A percentile compares a stretch with the other conserved stretches of the same genome.
phyloP scores from a whole-genome alignment of 2,113 vertebrate genomes.

The Dipodomys stephensi region DNA sequence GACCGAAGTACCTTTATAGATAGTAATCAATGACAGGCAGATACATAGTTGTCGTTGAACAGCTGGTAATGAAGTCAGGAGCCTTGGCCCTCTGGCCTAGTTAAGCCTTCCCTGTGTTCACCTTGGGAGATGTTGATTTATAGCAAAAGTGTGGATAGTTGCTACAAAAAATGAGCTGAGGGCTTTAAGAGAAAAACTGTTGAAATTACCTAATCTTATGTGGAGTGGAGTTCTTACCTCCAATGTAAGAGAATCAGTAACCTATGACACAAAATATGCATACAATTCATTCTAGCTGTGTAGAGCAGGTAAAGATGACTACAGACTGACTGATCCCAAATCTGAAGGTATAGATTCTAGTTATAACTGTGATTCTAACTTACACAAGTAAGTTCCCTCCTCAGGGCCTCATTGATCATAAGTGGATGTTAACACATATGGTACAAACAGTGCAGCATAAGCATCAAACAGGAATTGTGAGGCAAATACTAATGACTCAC shows the following conservation, averaged over 20 bases:
- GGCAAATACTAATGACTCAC: too few relatives aligned
- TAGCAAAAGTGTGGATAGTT: not conserved
- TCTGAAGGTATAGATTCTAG: not conserved
- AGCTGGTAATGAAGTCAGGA: not conserved
- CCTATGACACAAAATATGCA: not conserved
- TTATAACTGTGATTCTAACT: not conserved
- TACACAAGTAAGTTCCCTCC: not conserved
- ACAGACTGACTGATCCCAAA: not conserved
- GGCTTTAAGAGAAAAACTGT: not conserved
- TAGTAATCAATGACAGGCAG: too few relatives aligned
- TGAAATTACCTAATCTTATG: not conserved
- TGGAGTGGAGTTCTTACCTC: not conserved
- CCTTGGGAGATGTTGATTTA: not conserved
- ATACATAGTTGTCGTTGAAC: too few relatives aligned
- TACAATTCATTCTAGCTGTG: not conserved
- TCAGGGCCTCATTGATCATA: slow-evolving; percentile 3
- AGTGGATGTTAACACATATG: not conserved
- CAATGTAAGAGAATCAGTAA: not conserved
- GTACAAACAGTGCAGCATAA: not conserved
- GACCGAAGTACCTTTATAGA: too few relatives aligned
- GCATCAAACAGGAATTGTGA: too few relatives aligned
- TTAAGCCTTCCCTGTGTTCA: slow-evolving; percentile 2
- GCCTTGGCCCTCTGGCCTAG: not conserved
- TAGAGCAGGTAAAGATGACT: not conserved
- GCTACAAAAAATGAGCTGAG: not conserved